Evolutionary conservation across 2,888 invertebrate species (phyloP).

Genomic region (Torymus auratus): DNA sequence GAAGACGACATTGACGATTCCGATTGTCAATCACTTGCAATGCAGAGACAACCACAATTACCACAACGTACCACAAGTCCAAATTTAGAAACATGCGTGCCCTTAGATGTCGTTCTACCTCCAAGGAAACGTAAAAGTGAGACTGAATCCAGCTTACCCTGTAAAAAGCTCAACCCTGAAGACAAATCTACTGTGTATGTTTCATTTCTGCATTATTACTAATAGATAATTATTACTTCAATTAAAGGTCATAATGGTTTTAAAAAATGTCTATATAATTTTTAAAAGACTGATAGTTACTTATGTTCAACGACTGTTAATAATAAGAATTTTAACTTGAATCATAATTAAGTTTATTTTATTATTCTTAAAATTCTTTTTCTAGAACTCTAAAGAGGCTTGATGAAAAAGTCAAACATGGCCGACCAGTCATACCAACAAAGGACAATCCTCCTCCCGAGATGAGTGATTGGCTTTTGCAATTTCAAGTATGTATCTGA

Average conservation of each 20-base stretch:
- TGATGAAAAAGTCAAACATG: slow-evolving; percentile 74
- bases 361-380: slow-evolving; percentile 26
- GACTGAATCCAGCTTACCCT: slow-evolving; percentile 75
- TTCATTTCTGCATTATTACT: neutral
- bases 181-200: slow-evolving; percentile 73
- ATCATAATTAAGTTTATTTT: neutral
- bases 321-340: slow-evolving; percentile 48
- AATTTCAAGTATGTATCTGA: slow-evolving; percentile 81
- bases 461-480: slow-evolving; percentile 85
- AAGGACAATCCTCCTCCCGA: slow-evolving; percentile 89
- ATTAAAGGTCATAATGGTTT: neutral
- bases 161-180: slow-evolving; percentile 79
- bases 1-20: slow-evolving; percentile 67
- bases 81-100: slow-evolving; percentile 70
- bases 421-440: slow-evolving; percentile 82
- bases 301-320: slow-evolving; percentile 19
- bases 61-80: slow-evolving; percentile 69
- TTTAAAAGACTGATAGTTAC: neutral
- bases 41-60: slow-evolving; percentile 62
- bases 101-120: slow-evolving; percentile 70
- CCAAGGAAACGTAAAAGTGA: slow-evolving; percentile 74
- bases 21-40: slow-evolving; percentile 64
- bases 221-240: slow-evolving; percentile 2
- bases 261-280: neutral
- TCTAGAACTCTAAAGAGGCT: slow-evolving; percentile 68